A percentile compares a stretch with the other conserved stretches of the same genome.
Evolutionary conservation across 2,888 invertebrate genomes (phyloP).

Genomic region (Piscicola geometra): DNA sequence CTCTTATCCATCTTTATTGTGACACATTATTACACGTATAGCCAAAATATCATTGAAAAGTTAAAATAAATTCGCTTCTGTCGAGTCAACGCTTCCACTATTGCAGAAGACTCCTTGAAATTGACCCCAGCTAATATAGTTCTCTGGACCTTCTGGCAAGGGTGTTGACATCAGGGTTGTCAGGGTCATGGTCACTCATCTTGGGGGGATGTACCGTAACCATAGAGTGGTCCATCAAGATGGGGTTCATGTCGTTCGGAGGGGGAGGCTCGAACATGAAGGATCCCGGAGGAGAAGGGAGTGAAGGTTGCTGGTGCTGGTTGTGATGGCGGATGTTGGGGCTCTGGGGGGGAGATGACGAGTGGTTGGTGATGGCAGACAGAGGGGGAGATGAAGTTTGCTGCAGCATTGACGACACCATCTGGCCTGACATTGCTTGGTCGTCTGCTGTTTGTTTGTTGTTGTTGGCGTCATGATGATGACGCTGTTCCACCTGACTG

Average conservation of each 20-base stretch:
- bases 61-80: no score
- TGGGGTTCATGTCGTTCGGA: not conserved
- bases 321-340: not conserved
- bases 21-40: no score
- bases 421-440: not conserved
- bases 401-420: not conserved
- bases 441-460: slow-evolving; percentile 1
- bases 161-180: slow-evolving; percentile 14
- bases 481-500: not conserved
- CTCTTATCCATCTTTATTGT: no score
- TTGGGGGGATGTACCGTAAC: not conserved
- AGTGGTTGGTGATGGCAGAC: slow-evolving; percentile 10
- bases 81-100: no score
- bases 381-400: not conserved
- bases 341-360: not conserved
- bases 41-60: no score
- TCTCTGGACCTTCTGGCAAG: slow-evolving; percentile 14
- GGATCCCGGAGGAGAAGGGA: slow-evolving; percentile 27
- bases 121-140: no score
- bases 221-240: slow-evolving; percentile 4
- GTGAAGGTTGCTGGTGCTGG: not conserved
- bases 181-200: slow-evolving; percentile 5
- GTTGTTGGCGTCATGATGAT: not conserved
- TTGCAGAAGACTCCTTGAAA: no score
- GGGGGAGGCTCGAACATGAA: slow-evolving; percentile 30